A percentile compares a stretch with the other conserved stretches of the same genome.
These are phyloP conservation scores for Garra rufa DNA, from an alignment of 2,113 vertebrate genomes.

Conservation along the genomic window DNA sequence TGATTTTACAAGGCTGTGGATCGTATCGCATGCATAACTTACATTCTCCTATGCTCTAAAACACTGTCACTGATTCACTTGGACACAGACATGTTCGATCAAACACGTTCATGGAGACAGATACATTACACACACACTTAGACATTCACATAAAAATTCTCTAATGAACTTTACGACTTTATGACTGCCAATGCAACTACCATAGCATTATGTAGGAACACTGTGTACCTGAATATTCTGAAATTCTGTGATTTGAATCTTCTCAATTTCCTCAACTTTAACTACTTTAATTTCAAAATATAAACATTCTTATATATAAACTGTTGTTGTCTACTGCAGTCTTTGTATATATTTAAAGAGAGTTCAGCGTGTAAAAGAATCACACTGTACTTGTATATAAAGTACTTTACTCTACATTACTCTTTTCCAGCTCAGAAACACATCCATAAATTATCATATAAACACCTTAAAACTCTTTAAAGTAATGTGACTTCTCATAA, in stretches of 20 bases:
- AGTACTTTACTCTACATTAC: neutral
- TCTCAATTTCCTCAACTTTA: neutral
- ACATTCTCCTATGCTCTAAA: conserved; percentile 51
- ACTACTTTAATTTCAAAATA: neutral
- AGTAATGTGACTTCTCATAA: neutral
- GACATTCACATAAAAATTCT: conserved; percentile 6
- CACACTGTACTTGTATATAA: neutral
- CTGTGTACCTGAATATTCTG: too few relatives aligned
- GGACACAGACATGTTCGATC: conserved; percentile 21
- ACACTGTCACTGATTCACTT: conserved; percentile 35
- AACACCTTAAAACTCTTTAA: conserved; percentile 1
- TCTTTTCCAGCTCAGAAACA: neutral
- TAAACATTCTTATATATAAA: neutral
- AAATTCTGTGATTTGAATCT: neutral
- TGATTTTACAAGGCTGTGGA: conserved; percentile 62
- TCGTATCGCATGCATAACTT: conserved; percentile 63
- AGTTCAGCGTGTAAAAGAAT: neutral
- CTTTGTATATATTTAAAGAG: neutral
- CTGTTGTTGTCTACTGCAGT: neutral
- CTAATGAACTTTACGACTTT: neutral
- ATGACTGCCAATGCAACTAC: neutral
- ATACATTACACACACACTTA: neutral
- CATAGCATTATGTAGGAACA: neutral
- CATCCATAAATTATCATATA: conserved; percentile 1
- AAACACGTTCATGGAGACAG: neutral